Evolutionary conservation across 2,113 vertebrate species (phyloP), one percentile per base, ranked within the genome.

Genomic region (Carassius auratus): DNA sequence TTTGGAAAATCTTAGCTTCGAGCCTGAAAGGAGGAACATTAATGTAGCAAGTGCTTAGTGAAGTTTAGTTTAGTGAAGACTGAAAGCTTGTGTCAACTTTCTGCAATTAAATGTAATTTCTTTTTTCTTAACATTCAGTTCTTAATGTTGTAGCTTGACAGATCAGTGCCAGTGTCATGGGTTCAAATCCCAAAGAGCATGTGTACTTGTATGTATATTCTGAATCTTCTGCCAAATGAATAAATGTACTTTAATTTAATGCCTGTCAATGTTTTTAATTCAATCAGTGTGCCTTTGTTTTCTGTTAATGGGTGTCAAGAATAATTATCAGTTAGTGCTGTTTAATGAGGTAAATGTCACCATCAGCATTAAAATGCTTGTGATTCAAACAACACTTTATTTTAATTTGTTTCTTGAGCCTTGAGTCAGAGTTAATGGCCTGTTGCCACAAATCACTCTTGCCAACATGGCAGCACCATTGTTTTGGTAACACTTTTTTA

Each of bases 241-340:
- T 21, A 50, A 64, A 81, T 48, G 61, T 30, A 66, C 9, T 52
- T 52, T 52, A 45, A n/a, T 61, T 36, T 62, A 5, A 26, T 48
- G 10, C 8, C 13, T 48, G n/a, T 66, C 57, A 57, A 17, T 77
- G 76, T 77, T 77, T 14, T 15, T 52, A 0, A 81, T 45, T 66
- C 19, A 66, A 81, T 68, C 79, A 81, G 61, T 42, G 50, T 81
- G 79, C 38, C 66, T 2, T 64, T 0, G 17, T 81, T 66, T 66
- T 14, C 59, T 48, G 78, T 15, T 66, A 81, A 50, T 48, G n/a
- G 61, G 14, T 26, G 19, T 42, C 21, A 0, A 36, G 5, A 59
- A 36, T 78, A 30, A 59, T 78, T n/a, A 36, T 78, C 17, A 36
- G 36, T 38, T 38, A 7, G 13, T 76, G 23, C 9, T 59, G 30